phyloP scores from a whole-genome alignment of 2,113 vertebrate genomes.

The Phyllostomus hastatus region DNA sequence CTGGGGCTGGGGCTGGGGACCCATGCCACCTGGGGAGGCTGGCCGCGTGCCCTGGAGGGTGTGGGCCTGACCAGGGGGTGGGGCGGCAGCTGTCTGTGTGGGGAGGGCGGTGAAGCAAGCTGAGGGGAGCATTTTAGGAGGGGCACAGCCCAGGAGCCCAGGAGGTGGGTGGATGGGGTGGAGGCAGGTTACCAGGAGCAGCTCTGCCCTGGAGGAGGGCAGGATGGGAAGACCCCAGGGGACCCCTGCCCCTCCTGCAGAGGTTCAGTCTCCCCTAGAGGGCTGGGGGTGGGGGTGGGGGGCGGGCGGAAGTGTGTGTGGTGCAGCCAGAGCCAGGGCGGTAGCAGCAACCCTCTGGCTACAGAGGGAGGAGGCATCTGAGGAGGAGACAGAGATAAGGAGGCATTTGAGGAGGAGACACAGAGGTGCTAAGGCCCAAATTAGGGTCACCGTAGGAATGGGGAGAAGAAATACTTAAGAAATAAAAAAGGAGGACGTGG shows the following conservation, averaged over 20 bases:
- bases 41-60: neutral
- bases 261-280: neutral
- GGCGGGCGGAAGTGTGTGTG: neutral
- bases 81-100: neutral
- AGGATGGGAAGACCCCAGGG: neutral
- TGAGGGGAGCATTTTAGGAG: neutral
- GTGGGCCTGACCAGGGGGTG: neutral
- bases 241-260: rapidly evolving
- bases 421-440: neutral
- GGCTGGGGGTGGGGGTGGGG: too few species aligned
- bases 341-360: neutral
- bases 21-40: neutral
- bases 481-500: neutral
- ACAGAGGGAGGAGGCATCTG: too few species aligned
- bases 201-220: neutral
- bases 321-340: neutral
- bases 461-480: neutral
- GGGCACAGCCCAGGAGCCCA: neutral
- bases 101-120: neutral
- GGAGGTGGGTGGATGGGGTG: neutral
- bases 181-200: neutral
- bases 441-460: too few species aligned
- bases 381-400: too few species aligned
- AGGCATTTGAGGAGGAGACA: neutral
- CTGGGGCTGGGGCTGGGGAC: neutral